phyloP scores from a whole-genome alignment of 2,113 vertebrate species.

The Panthera tigris region DNA sequence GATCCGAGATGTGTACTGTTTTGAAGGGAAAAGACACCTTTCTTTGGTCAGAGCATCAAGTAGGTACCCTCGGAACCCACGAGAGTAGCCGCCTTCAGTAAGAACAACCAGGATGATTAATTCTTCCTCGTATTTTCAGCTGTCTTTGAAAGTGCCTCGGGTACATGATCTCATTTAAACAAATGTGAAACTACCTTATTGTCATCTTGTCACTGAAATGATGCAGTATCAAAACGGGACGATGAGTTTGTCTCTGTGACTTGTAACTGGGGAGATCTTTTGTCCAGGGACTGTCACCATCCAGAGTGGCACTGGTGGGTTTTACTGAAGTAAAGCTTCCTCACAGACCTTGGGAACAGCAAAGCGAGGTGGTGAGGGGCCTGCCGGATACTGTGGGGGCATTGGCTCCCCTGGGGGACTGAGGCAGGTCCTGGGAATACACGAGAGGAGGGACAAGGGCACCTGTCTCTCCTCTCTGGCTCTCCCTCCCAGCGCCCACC shows the following conservation, averaged over 20 bases:
- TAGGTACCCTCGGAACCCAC: fast-evolving
- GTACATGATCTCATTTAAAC: not conserved
- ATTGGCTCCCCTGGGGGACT: not conserved
- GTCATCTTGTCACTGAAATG: not conserved
- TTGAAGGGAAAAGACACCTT: not conserved
- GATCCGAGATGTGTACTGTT: not conserved
- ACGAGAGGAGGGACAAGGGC: not conserved
- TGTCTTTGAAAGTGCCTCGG: not conserved
- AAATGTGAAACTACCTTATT: not conserved
- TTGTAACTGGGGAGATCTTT: not conserved
- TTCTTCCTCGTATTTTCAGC: not conserved
- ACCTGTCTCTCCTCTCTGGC: not conserved
- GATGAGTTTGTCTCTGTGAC: not conserved
- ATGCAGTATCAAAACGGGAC: fast-evolving
- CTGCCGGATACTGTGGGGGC: fast-evolving
- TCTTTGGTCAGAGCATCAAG: not conserved
- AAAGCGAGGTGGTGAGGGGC: not conserved
- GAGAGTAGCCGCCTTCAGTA: not conserved
- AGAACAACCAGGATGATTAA: too few species aligned
- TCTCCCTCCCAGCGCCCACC: not conserved
- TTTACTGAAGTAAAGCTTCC: not conserved
- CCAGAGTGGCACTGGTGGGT: fast-evolving
- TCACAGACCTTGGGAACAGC: not conserved
- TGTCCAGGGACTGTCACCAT: too few species aligned
- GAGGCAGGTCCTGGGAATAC: not conserved